A percentile compares a stretch with the other conserved stretches of the same genome.
These are phyloP conservation scores for Ambastaia sidthimunki DNA, from an alignment of 2,797 vertebrate genomes.

Conservation along the genomic window DNA sequence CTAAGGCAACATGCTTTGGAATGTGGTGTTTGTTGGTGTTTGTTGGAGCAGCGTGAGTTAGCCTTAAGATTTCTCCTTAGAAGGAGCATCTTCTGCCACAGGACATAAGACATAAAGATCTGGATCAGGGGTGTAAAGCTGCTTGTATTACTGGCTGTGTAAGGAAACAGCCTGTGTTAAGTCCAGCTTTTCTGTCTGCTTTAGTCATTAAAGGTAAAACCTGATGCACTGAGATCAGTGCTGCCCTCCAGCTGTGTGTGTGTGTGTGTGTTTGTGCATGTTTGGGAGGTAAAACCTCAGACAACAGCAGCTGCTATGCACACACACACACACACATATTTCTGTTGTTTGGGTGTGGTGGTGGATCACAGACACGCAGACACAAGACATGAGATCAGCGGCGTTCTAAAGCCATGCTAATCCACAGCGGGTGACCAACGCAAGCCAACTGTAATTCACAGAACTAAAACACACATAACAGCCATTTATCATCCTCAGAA, in stretches of 20 bases:
- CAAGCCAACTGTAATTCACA: slow-evolving; percentile 49
- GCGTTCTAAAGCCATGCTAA: slow-evolving; percentile 70
- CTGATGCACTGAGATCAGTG: slow-evolving; percentile 62
- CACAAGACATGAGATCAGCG: slow-evolving; percentile 69
- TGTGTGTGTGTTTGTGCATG: slow-evolving; percentile 31
- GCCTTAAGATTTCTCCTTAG: slow-evolving; percentile 3
- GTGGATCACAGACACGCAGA: slow-evolving; percentile 68
- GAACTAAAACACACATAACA: slow-evolving; percentile 24
- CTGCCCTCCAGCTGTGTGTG: slow-evolving; percentile 42
- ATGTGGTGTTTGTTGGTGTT: neutral
- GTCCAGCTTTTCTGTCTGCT: slow-evolving; percentile 76
- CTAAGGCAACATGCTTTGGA: neutral
- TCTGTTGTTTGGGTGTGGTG: slow-evolving; percentile 67
- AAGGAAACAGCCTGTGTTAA: slow-evolving; percentile 69
- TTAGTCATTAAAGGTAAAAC: slow-evolving; percentile 80
- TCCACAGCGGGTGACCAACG: slow-evolving; percentile 55
- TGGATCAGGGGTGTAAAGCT: slow-evolving; percentile 70
- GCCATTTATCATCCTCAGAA: slow-evolving; percentile 38
- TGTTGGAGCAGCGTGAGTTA: neutral
- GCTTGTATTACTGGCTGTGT: slow-evolving; percentile 62
- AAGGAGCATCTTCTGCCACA: slow-evolving; percentile 41
- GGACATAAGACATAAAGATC: slow-evolving; percentile 69
- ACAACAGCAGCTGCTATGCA: slow-evolving; percentile 60
- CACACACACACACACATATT: slow-evolving; percentile 32
- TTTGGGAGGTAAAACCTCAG: slow-evolving; percentile 36